Conservation (phyloP, 2,113 vertebrate genomes). For the Mustelus asterias region DNA sequence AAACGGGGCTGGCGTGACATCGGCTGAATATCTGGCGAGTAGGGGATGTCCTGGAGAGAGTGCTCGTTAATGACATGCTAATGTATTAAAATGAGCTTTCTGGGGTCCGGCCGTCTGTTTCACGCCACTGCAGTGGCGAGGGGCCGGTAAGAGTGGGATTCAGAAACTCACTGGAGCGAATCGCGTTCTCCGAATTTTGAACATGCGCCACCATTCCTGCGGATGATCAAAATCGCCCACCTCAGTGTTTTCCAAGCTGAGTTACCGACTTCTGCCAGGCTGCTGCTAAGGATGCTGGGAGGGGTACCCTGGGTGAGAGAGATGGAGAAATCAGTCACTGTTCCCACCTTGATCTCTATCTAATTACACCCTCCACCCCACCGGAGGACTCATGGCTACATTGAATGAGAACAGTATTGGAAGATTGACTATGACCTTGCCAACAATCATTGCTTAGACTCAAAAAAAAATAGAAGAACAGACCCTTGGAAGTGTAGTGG, state of each 20-base stretch:
- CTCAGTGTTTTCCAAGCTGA: background rate
- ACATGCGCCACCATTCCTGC: no score
- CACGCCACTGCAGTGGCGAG: no score
- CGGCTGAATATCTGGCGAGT: no score
- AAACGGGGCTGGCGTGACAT: no score
- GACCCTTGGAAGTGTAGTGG: background rate
- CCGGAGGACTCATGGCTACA: background rate
- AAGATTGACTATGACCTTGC: background rate
- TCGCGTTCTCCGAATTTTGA: no score
- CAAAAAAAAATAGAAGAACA: background rate
- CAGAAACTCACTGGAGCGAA: no score
- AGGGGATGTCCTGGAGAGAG: no score
- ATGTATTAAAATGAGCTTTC: no score
- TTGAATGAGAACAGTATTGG: background rate
- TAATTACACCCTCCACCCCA: background rate
- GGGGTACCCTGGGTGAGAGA: background rate
- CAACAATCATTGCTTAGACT: background rate
- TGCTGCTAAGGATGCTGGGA: background rate
- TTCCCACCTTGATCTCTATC: background rate
- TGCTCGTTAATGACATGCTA: no score
- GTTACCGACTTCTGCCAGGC: background rate
- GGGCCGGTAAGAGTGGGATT: no score
- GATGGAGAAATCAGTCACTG: background rate
- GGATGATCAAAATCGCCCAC: no score
- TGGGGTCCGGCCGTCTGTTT: no score